Conservation (phyloP, 1,140 invertebrate species). For the Diuraphis noxia region DNA sequence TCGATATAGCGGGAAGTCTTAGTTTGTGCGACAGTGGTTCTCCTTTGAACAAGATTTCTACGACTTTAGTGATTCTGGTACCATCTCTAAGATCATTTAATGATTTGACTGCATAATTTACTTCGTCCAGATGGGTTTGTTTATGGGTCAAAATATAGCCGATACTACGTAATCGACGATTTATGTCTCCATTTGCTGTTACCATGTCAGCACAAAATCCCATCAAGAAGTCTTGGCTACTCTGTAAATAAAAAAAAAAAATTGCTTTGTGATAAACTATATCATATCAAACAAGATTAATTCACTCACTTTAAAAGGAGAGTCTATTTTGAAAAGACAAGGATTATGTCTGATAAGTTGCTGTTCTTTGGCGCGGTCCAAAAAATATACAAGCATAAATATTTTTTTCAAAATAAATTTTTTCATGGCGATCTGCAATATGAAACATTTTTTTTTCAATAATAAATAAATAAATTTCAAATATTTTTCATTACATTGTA, state of each 20-base stretch:
- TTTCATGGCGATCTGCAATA: conserved; percentile 68
- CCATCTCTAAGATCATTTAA: conserved; percentile 77
- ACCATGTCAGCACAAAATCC: conserved; percentile 80
- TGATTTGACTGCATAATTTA: conserved; percentile 81
- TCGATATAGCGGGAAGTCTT: conserved; percentile 81
- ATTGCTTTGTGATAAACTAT: not conserved
- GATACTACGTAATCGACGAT: conserved; percentile 73
- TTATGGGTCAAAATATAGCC: conserved; percentile 77
- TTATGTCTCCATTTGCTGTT: conserved; percentile 85
- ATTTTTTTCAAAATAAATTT: conserved; percentile 85
- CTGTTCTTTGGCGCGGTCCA: conserved; percentile 80
- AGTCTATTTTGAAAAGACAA: conserved; percentile 83
- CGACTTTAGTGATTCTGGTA: conserved; percentile 73
- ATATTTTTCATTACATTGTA: conserved; percentile 28
- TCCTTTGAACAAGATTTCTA: conserved; percentile 78
- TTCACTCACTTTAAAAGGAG: conserved; percentile 69
- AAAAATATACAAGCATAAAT: conserved; percentile 78
- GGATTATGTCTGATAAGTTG: conserved; percentile 86
- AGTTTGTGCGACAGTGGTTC: conserved; percentile 69
- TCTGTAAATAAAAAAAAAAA: conserved; percentile 60
- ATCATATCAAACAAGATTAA: not conserved
- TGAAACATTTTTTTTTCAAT: not conserved
- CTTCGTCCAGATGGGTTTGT: conserved; percentile 84
- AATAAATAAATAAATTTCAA: not conserved
- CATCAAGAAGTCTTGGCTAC: conserved; percentile 76